Evolutionary conservation across 2,888 invertebrate genomes (phyloP).

Genomic region (Chromoteleia sp.): DNA sequence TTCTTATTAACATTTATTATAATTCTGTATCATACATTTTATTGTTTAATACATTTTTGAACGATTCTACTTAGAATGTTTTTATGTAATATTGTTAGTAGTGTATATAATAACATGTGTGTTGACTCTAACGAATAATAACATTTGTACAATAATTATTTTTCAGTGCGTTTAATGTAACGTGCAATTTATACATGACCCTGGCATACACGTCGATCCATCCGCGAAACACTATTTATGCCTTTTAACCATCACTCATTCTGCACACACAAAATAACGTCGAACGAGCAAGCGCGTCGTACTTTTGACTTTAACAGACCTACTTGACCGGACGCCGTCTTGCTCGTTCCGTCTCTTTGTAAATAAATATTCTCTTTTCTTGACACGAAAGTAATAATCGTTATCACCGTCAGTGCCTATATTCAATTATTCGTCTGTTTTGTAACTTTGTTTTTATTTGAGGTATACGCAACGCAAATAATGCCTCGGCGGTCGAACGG

Average conservation of each 20-base stretch:
- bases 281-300: constrained; percentile 30
- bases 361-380: constrained; percentile 63
- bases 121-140: too few relatives aligned
- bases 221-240: constrained; percentile 23
- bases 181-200: too few relatives aligned
- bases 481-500: constrained; percentile 27
- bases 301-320: neutral
- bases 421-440: constrained; percentile 71
- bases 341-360: constrained; percentile 48
- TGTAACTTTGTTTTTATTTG: constrained; percentile 68
- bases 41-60: too few relatives aligned
- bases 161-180: too few relatives aligned
- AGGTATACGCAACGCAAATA: constrained; percentile 67
- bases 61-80: too few relatives aligned
- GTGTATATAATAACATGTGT: too few relatives aligned
- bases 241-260: constrained; percentile 46
- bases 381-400: constrained; percentile 71
- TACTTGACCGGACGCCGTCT: neutral
- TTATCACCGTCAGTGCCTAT: constrained; percentile 72
- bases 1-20: too few relatives aligned
- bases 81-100: too few relatives aligned
- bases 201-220: constrained; percentile 15
- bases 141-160: too few relatives aligned
- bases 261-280: constrained; percentile 40
- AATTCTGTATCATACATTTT: too few relatives aligned